Conservation (phyloP, 1,140 invertebrate species). For the Meloidogyne floridensis region DNA sequence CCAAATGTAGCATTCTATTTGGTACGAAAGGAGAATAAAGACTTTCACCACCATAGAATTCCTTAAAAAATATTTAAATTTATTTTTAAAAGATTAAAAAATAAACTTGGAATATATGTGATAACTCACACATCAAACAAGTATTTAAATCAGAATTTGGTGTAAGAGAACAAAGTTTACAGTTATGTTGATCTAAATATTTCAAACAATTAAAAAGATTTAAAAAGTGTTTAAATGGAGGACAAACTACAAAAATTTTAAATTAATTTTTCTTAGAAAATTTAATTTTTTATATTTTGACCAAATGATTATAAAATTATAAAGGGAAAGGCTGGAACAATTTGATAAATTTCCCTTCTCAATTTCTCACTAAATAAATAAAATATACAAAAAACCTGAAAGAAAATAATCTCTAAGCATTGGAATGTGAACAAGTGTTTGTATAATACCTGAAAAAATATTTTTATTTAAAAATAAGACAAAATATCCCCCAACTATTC, state of each 20-base stretch:
- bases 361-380: background rate
- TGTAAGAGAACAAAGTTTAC: conserved; percentile 68
- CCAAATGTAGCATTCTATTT: conserved; percentile 73
- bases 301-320: no score
- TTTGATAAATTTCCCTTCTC: no score
- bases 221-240: background rate
- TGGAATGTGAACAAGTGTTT: conserved; percentile 84
- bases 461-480: background rate
- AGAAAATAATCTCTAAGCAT: conserved; percentile 91
- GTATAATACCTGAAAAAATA: conserved; percentile 40
- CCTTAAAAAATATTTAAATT: conserved; percentile 67
- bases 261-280: background rate
- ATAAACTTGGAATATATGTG: conserved; percentile 71
- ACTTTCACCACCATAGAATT: conserved; percentile 44
- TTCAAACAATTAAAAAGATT: background rate
- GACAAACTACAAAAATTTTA: background rate
- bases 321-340: no score
- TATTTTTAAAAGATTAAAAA: conserved; percentile 65
- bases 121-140: conserved; percentile 91
- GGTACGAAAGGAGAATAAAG: conserved; percentile 73
- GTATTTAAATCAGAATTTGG: conserved; percentile 65
- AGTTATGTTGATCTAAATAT: conserved; percentile 79
- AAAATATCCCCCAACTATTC: conserved; percentile 71
- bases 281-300: no score
- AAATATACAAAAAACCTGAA: conserved; percentile 66